Evolutionary conservation across 2,888 invertebrate genomes (phyloP).

Genomic region (Meloe dianella): DNA sequence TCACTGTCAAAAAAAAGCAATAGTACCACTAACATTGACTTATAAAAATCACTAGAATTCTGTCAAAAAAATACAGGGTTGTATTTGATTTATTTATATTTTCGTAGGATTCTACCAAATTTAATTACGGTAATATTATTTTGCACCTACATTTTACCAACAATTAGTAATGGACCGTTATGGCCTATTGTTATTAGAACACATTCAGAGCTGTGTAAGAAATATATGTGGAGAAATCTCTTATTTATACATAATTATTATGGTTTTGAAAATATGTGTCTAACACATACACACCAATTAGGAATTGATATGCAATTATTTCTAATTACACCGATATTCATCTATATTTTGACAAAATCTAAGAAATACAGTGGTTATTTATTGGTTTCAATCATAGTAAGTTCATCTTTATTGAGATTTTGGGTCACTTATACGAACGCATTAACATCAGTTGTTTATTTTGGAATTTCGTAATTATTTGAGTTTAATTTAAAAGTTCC

Average conservation of each 20-base stretch:
- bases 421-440: slow-evolving; percentile 64
- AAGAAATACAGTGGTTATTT: slow-evolving; percentile 60
- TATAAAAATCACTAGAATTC: not conserved
- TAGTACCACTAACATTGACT: not conserved
- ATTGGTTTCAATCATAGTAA: slow-evolving; percentile 58
- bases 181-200: slow-evolving; percentile 70
- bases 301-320: slow-evolving; percentile 73
- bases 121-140: slow-evolving; percentile 67
- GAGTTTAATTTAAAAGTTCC: not conserved
- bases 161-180: slow-evolving; percentile 67
- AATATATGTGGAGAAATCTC: slow-evolving; percentile 71
- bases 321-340: slow-evolving; percentile 65
- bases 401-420: slow-evolving; percentile 66
- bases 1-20: not conserved
- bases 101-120: slow-evolving; percentile 67
- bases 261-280: slow-evolving; percentile 72
- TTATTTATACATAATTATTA: slow-evolving; percentile 72
- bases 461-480: slow-evolving; percentile 67
- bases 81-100: not conserved
- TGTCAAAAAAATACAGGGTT: not conserved
- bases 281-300: slow-evolving; percentile 72
- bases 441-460: slow-evolving; percentile 69
- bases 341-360: slow-evolving; percentile 64
- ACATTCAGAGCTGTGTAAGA: slow-evolving; percentile 69
- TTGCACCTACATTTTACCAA: slow-evolving; percentile 68